Percentiles rank a stretch among this genome's conserved stretches.
These are phyloP conservation scores for Cranoglanis bouderius DNA, from an alignment of 2,113 vertebrate species.

Conservation along the genomic window DNA sequence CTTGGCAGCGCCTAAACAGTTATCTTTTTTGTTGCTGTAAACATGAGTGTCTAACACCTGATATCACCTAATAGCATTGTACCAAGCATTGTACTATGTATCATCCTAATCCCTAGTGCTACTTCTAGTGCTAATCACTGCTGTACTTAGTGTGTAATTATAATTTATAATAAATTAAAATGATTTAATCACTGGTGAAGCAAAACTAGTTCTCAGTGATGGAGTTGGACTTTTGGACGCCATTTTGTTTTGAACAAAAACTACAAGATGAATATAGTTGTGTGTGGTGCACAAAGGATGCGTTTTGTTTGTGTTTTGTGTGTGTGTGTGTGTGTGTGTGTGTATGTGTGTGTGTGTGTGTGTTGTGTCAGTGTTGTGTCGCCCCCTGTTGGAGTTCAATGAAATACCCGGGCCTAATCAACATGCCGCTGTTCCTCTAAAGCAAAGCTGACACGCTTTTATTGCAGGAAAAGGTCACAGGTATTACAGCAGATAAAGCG, in stretches of 20 bases:
- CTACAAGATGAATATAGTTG: neutral
- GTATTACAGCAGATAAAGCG: slow-evolving; percentile 47
- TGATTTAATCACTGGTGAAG: neutral
- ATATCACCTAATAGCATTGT: slow-evolving; percentile 4
- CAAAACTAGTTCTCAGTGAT: neutral
- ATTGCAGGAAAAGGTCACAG: slow-evolving; percentile 46
- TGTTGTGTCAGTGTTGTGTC: neutral
- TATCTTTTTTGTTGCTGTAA: neutral
- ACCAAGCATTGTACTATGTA: neutral
- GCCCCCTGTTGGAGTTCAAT: slow-evolving; percentile 45
- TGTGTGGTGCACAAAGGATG: neutral
- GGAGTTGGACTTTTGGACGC: neutral
- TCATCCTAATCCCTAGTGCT: neutral
- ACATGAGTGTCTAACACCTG: neutral
- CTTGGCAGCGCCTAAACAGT: neutral
- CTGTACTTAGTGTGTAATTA: neutral
- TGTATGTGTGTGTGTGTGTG: slow-evolving; percentile 5
- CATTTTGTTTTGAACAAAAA: neutral
- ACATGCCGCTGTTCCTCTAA: slow-evolving; percentile 34
- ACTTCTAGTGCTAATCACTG: neutral
- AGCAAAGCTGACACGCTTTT: slow-evolving; percentile 46
- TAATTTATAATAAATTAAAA: neutral
- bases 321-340: slow-evolving; percentile 13
- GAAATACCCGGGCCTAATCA: slow-evolving; percentile 35
- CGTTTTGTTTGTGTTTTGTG: neutral